These are phyloP conservation scores for Hipparchia sbordonii DNA, from an alignment of 2,888 invertebrate genomes.

Conservation along the genomic window DNA sequence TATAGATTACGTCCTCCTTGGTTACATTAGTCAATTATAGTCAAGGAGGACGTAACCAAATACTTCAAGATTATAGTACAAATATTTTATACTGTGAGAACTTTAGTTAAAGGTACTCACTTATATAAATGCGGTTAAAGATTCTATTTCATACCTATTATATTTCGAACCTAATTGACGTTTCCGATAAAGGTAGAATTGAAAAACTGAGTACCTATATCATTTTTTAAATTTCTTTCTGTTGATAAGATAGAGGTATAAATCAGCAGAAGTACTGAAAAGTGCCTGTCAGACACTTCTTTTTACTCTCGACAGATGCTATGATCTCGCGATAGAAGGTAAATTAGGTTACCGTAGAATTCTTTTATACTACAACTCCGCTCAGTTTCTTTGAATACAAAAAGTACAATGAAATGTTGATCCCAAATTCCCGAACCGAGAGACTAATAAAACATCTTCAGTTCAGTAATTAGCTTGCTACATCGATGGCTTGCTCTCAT, in stretches of 20 bases:
- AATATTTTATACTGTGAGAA: too few species aligned
- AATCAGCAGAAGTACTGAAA: background rate
- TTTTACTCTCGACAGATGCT: constrained; percentile 4
- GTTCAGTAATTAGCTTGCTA: background rate
- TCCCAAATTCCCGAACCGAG: background rate
- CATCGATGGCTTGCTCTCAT: too few species aligned
- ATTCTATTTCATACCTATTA: too few species aligned
- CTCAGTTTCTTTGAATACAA: constrained; percentile 8
- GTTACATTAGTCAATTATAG: too few species aligned
- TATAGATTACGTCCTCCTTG: too few species aligned
- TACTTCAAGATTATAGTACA: too few species aligned
- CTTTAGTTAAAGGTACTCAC: too few species aligned
- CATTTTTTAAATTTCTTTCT: background rate
- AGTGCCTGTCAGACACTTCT: constrained; percentile 8
- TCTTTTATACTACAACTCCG: constrained; percentile 5
- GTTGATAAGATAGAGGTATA: background rate
- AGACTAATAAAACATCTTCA: background rate
- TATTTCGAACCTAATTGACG: too few species aligned
- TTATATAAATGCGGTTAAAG: too few species aligned
- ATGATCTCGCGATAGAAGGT: constrained; percentile 3
- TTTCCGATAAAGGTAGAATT: too few species aligned
- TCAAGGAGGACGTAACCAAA: too few species aligned
- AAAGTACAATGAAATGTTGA: constrained; percentile 2
- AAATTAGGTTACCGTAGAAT: constrained; percentile 13
- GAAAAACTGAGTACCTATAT: background rate